A percentile compares a stretch with the other conserved stretches of the same genome.
Evolutionary conservation across 2,113 vertebrate species (phyloP).

Genomic region (Lophius piscatorius): DNA sequence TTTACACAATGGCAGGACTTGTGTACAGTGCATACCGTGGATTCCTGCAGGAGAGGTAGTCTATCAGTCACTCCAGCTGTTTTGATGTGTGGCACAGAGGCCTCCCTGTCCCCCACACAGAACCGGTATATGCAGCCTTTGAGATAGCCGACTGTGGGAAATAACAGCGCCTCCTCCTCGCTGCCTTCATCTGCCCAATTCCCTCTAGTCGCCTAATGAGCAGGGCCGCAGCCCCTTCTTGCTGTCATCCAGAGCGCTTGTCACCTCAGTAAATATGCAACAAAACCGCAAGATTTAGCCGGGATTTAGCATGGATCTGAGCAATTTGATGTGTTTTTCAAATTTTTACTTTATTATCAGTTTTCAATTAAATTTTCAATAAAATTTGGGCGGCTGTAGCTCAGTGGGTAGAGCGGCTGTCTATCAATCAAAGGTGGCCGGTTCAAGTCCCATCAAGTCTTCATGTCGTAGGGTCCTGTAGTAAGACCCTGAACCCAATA

Average conservation of each 20-base stretch:
- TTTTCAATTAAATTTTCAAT: too few relatives aligned
- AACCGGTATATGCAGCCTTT: constrained; percentile 62
- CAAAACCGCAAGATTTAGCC: too few relatives aligned
- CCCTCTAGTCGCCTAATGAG: constrained; percentile 52
- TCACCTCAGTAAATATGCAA: too few relatives aligned
- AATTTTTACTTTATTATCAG: too few relatives aligned
- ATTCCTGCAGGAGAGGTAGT: constrained; percentile 67
- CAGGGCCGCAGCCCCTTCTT: constrained; percentile 44
- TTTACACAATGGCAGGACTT: constrained; percentile 67
- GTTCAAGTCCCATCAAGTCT: too few relatives aligned
- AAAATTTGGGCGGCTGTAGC: too few relatives aligned
- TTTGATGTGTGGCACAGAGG: constrained; percentile 72
- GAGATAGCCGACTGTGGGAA: constrained; percentile 70
- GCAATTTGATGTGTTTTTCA: too few relatives aligned
- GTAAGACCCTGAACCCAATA: too few relatives aligned
- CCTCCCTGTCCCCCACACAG: constrained; percentile 51
- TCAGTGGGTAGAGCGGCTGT: too few relatives aligned
- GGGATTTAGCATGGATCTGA: too few relatives aligned
- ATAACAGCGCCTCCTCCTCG: constrained; percentile 37
- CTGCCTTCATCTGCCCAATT: constrained; percentile 11
- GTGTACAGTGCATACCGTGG: constrained; percentile 70
- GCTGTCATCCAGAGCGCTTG: constrained; percentile 23
- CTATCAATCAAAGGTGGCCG: too few relatives aligned
- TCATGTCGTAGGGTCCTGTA: too few relatives aligned
- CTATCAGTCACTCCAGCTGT: constrained; percentile 76